Base-by-base conservation (phyloP, 2,888 invertebrate species). In the Agrotis clavis region DNA sequence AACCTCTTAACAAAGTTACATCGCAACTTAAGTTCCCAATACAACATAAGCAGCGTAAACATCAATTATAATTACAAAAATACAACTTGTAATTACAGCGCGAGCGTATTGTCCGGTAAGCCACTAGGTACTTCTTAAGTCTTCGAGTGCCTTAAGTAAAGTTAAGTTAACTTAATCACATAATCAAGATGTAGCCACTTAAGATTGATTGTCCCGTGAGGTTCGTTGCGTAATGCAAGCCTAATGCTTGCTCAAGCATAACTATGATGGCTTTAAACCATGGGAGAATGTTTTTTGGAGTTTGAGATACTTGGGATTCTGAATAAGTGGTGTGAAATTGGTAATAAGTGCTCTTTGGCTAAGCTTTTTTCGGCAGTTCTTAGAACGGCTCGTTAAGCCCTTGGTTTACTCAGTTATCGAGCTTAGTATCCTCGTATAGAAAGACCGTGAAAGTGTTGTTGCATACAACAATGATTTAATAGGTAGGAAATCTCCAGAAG, bases 121-220 rank as follows among this genome's bases (percentile, higher is more conserved):
- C 70, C 85, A 76, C 81, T 77, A 65, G 74, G 66, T 53, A 82
- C 80, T 81, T 82, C 77, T 18, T 16, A 25, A 70, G 67, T 77
- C 78, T 78, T 77, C 64, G 78, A 77, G 75, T 61, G 68, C 83
- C 67, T 74, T 71, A 78, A 84, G 74, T 81, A 61, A 78, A 47
- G 71, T 71, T 54, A 72, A 72, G 72, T 90, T 90, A 91, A 92
- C 90, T 92, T 94, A 93, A 94, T 93, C 92, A 92, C 89, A 94
- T 92, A 93, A 94, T 93, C 92, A 91, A 92, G 91, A 89, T 88
- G 89, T 90, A 81, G 87, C 87, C 89, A 85, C 85, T 86, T 83
- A 85, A 90, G 92, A 92, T 92, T 90, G 91, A 92, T 92, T 92
- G 90, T 90, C 86, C 86, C 77, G 76, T 75, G 81, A 53, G 88